A percentile compares a stretch with the other conserved stretches of the same genome.
phyloP scores from a whole-genome alignment of 2,888 invertebrate genomes.

The Chymomyza amoena region DNA sequence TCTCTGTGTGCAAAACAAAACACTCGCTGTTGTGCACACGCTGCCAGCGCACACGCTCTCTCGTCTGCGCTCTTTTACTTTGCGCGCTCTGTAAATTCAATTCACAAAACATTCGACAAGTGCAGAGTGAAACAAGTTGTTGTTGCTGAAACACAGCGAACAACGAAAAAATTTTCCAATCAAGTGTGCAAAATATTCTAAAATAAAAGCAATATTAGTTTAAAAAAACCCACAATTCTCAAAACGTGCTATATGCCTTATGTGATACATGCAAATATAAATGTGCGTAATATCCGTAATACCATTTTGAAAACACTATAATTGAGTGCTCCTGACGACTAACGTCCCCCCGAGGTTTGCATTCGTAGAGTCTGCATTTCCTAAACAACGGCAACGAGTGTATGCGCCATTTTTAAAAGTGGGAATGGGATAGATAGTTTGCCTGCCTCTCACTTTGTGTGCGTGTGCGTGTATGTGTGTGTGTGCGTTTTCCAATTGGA shows the following conservation, averaged over 20 bases:
- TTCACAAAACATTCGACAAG: constrained; percentile 72
- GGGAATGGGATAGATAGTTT: constrained; percentile 72
- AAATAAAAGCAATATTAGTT: constrained; percentile 25
- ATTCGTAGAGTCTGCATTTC: constrained; percentile 59
- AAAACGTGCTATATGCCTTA: neutral
- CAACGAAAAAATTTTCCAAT: constrained; percentile 43
- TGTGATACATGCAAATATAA: neutral
- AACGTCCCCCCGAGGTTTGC: neutral
- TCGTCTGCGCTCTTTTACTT: constrained; percentile 7
- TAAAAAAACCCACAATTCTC: neutral
- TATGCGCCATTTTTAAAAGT: constrained; percentile 72
- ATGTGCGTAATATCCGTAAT: neutral
- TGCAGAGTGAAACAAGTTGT: constrained; percentile 72
- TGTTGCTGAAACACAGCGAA: constrained; percentile 68
- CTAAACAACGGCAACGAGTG: constrained; percentile 62
- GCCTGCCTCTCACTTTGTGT: constrained; percentile 16
- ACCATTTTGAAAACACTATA: neutral
- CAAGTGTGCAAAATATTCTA: constrained; percentile 12
- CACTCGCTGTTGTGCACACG: constrained; percentile 32
- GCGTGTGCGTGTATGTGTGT: constrained; percentile 37
- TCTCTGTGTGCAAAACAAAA: neutral
- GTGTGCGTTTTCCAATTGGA: constrained; percentile 57
- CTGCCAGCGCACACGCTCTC: constrained; percentile 25
- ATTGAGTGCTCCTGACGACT: neutral
- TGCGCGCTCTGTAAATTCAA: constrained; percentile 36